Base-by-base conservation (phyloP, 2,113 vertebrate species). In the Australoheros scitulus region DNA sequence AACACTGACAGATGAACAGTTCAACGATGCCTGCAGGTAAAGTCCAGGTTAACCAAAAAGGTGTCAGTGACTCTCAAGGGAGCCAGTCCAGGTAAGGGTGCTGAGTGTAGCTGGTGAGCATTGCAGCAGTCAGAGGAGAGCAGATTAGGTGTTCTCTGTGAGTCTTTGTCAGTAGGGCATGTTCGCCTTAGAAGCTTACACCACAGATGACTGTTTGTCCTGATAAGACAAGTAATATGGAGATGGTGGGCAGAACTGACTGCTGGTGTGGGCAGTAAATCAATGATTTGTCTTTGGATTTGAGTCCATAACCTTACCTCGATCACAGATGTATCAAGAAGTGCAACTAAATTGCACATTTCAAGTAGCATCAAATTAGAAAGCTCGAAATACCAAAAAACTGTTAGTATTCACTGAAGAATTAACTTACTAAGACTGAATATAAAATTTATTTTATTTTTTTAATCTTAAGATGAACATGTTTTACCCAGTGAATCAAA, bases 31-130 rank as follows among this genome's bases (percentile, higher is more conserved):
- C 83, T 80, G 90, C 92, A 89, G 89, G 92, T 93, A 22, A 80
- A 91, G 86, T 90, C 90, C 83, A 80, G 55, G 85, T 88, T 81
- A 38, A 90, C 92, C 92, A 93, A 83, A 89, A 85, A 90, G 90
- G 88, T 88, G 90, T 92, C 87, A 85, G 77, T 59, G 86, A 68
- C 56, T 91, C 85, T 75, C 56, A 3, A 22, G 83, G 84, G 86
- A 89, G 60, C 76, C 80, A 43, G 84, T 92, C 87, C 85, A 89
- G 83, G 89, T 85, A 79, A 77, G 60, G 83, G 70, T 89, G 83
- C 79, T 56, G 86, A 81, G 87, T 56, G 58, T 76, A 22, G 63
- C 76, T 61, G 72, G 41, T 36, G 52, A 79, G 83, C 34, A 2
- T n/a, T 17, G 64, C 74, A 74, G 56, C 72, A 78, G 84, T 79